phyloP scores from a whole-genome alignment of 1,140 invertebrate genomes.

The Apis laboriosa region DNA sequence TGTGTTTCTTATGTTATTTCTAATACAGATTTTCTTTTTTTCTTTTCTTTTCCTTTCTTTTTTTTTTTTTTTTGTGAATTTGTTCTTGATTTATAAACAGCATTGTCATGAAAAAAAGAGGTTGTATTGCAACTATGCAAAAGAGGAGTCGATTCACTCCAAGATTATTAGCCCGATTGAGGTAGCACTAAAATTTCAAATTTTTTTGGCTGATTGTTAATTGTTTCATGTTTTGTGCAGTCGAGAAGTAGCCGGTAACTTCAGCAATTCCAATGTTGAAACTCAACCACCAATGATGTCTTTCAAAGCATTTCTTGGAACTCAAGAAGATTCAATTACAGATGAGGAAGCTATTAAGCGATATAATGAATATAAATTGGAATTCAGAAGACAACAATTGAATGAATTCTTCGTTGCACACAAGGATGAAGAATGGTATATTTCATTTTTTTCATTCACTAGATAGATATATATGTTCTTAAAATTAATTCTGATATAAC shows the following conservation, averaged over 20 bases:
- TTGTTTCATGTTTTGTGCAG: slow-evolving; percentile 55
- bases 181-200: slow-evolving; percentile 54
- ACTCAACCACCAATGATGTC: slow-evolving; percentile 97
- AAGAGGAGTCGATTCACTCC: slow-evolving; percentile 75
- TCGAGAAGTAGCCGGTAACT: slow-evolving; percentile 77
- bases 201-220: not conserved
- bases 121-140: slow-evolving; percentile 40
- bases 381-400: slow-evolving; percentile 97
- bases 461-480: not conserved
- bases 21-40: slow-evolving; percentile 7
- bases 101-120: slow-evolving; percentile 44
- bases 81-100: slow-evolving; percentile 13
- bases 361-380: slow-evolving; percentile 99
- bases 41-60: not conserved
- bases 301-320: slow-evolving; percentile 97
- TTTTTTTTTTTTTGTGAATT: slow-evolving; percentile 10
- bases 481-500: not conserved
- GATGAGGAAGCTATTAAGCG: slow-evolving; percentile 98
- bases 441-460: slow-evolving; percentile 26
- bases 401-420: slow-evolving; percentile 99
- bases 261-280: slow-evolving; percentile 81
- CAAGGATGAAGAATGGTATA: slow-evolving; percentile 99
- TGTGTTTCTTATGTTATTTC: slow-evolving; percentile 58
- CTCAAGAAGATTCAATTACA: slow-evolving; percentile 98
- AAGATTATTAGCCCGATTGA: slow-evolving; percentile 73